Evolutionary conservation across 37 sponge, comb jelly and placozoan species (phyloP), one percentile per base, ranked within the genome.

Genomic region (Halisarca cf. caerulea): DNA sequence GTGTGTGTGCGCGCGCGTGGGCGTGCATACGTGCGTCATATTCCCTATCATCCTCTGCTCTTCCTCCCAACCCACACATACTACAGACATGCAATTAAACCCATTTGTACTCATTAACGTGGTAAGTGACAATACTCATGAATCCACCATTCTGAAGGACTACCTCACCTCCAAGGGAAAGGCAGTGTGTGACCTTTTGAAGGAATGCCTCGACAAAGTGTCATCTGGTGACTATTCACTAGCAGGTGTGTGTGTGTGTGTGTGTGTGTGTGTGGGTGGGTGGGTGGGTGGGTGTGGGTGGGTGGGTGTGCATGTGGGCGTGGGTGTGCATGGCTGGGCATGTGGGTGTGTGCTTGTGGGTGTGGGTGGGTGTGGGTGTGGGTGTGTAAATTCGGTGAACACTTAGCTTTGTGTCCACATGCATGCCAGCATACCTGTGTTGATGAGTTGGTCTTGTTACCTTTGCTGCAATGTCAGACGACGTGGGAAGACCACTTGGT

Each of bases 61-160:
- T n/a, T n/a, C n/a, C n/a, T n/a, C n/a, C n/a, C n/a, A n/a, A n/a
- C n/a, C n/a, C n/a, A n/a, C 30, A 35, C 53, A 32, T 27, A 37
- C 59, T 70, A 0, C 61, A 94, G 93, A 94, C 42, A 82, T 90
- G 73, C 58, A 83, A 32, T 81, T 94, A 36, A 34, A 71, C 15
- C 15, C 57, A 0, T 55, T 47, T 42, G 51, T 51, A 17, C 69
- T 96, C 41, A 44, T n/a, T 44, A 54, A 23, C 11, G 47, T 94
- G 2, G 66, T 90, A 45, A 89, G 70, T 69, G 84, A 70, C 33
- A 95, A 92, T 39, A 3, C 75, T 0, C 87, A 82, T 73, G 97
- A 96, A 81, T 92, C 95, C 9, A 42, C 64, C 15, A 74, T 96
- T 1, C 70, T 96, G 59, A 94, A 89, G 93, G 80, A 91, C 36